Evolutionary conservation across 2,888 invertebrate species (phyloP), one percentile per base, ranked within the genome.

Genomic region (Agapostemon virescens): DNA sequence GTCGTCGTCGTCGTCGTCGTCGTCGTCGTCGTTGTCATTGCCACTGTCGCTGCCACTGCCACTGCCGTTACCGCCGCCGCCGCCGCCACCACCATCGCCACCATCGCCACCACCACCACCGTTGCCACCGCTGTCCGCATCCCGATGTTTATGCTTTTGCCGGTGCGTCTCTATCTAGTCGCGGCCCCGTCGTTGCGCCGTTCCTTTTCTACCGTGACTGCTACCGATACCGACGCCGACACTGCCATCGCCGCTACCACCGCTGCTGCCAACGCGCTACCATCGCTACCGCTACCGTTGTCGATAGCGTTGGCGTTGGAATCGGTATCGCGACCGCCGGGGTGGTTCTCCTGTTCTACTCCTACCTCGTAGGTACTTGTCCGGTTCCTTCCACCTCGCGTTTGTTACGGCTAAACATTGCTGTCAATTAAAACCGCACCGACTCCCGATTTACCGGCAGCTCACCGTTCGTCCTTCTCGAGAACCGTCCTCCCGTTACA

Each of bases 331-430:
- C 26, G 58, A 74, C 69, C 42, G 30, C 40, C 76, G 71, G 36
- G 61, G 69, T 58, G 58, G 30, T 30, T 58, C 72, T 75, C 66
- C n/a, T n/a, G n/a, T 70, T 58, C 67, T 63, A 40, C 76, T 83
- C 74, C 81, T 73, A 26, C 72, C 82, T 68, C 71, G 68, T n/a
- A n/a, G n/a, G n/a, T 71, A 75, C 67, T 87, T 86, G 84, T 84
- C 80, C 86, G 70, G 74, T 66, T 77, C 74, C 80, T 77, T 81
- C 85, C 84, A 82, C 83, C 86, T 81, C 85, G 88, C 89, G 90
- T 91, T 92, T 91, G 90, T 92, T 92, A 91, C 88, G 89, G 91
- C 89, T 91, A 90, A 91, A 92, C 90, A 91, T 91, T 91, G 86
- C 90, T 91, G 92, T 91, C 92, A 92, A 92, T 92, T 92, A 92